Evolutionary conservation across 1,140 invertebrate genomes (phyloP).

Genomic region (Theocolax elegans): DNA sequence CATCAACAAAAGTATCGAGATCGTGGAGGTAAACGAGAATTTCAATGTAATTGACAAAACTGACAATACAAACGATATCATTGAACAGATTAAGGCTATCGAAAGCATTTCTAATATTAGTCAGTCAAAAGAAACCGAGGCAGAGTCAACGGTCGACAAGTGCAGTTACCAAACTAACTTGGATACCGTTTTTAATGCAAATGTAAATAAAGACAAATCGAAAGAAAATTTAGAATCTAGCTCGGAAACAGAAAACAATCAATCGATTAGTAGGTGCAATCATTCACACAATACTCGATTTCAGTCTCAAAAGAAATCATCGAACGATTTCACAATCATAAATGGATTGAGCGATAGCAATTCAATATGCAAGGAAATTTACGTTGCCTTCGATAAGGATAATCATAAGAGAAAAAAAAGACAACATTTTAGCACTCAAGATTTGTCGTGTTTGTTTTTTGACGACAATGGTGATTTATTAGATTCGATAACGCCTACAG

Average conservation of each 20-base stretch:
- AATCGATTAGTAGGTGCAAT: background rate
- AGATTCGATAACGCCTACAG: background rate
- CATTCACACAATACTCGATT: slow-evolving; percentile 15
- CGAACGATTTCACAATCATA: background rate
- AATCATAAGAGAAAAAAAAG: slow-evolving; percentile 15
- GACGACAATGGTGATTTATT: background rate
- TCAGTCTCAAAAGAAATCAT: background rate
- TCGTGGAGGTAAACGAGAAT: too few relatives aligned
- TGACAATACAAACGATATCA: too few relatives aligned
- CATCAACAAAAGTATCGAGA: too few relatives aligned
- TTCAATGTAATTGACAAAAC: too few relatives aligned
- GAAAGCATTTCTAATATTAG: too few relatives aligned
- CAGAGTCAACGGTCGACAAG: too few relatives aligned
- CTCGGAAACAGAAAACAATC: background rate
- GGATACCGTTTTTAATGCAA: too few relatives aligned
- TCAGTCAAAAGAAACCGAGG: too few relatives aligned
- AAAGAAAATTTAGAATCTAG: background rate
- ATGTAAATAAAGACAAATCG: background rate
- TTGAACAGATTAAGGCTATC: too few relatives aligned
- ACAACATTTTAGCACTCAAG: background rate
- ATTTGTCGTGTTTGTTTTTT: background rate
- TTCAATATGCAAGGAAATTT: background rate
- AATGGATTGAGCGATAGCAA: background rate
- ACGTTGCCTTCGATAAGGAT: background rate
- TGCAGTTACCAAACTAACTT: too few relatives aligned